Conservation (phyloP, 2,888 invertebrate species). For the Melieria picta region DNA sequence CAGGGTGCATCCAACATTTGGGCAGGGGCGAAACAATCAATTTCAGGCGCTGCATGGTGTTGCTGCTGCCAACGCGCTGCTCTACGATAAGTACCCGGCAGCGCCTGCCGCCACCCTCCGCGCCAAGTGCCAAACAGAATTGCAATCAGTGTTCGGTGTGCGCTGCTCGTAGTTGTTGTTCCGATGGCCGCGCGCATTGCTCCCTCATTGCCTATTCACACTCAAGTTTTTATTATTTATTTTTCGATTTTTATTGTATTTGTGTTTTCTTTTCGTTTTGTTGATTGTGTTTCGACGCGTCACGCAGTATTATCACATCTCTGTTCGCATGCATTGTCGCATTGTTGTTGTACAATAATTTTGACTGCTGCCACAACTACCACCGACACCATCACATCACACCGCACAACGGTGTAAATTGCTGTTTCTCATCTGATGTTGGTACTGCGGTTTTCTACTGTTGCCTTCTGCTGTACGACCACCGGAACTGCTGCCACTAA, state of each 20-base stretch:
- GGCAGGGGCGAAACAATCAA: no score
- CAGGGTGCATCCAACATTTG: no score
- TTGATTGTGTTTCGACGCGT: no score
- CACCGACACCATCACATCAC: background rate
- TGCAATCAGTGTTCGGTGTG: constrained; percentile 37
- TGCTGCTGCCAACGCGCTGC: no score
- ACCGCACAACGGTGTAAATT: constrained; percentile 26
- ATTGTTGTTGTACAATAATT: constrained; percentile 4
- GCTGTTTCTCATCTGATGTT: constrained; percentile 29
- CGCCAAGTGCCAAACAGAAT: background rate
- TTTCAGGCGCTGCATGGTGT: no score
- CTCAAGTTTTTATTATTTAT: constrained; percentile 50
- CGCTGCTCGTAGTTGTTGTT: constrained; percentile 36
- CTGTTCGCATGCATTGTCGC: no score
- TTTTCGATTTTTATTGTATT: constrained; percentile 33
- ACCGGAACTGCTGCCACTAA: no score
- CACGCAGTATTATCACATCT: no score
- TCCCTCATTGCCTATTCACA: constrained; percentile 59
- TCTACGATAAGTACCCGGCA: no score
- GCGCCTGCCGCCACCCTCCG: no score
- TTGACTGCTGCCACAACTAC: constrained; percentile 17
- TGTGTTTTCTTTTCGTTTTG: no score
- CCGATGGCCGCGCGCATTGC: constrained; percentile 38
- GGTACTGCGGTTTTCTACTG: constrained; percentile 27
- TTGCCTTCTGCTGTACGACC: constrained; percentile 11